Evolutionary conservation across 92 coral and sea anemone species (phyloP).

Genomic region (Meandrina meandrites): DNA sequence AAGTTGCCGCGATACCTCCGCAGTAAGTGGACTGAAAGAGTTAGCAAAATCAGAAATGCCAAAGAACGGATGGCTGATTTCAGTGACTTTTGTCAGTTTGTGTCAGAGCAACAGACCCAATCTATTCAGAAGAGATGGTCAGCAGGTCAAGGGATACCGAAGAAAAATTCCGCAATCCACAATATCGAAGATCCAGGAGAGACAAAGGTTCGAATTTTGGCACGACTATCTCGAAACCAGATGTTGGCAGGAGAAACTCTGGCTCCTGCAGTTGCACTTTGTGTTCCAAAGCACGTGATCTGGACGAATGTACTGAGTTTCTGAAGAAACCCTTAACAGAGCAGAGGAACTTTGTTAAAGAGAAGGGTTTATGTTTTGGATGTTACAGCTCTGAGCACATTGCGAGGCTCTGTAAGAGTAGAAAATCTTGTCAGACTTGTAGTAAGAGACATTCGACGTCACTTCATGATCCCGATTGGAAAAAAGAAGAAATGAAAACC

Average conservation of each 20-base stretch:
- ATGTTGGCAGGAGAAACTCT: background rate
- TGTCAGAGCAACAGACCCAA: slow-evolving; percentile 66
- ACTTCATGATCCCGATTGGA: slow-evolving; percentile 60
- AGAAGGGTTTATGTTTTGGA: slow-evolving; percentile 58
- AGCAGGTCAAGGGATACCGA: slow-evolving; percentile 30
- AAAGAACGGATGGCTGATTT: slow-evolving; percentile 53
- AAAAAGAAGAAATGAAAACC: slow-evolving; percentile 15
- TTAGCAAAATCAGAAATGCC: slow-evolving; percentile 41
- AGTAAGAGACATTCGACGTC: slow-evolving; percentile 72
- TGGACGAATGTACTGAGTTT: slow-evolving; percentile 71
- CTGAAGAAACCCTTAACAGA: slow-evolving; percentile 50
- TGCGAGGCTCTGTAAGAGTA: slow-evolving; percentile 58
- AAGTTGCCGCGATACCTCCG: slow-evolving; percentile 54
- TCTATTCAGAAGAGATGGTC: slow-evolving; percentile 43
- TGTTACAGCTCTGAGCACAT: slow-evolving; percentile 58
- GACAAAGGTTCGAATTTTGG: slow-evolving; percentile 23
- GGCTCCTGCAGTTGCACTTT: slow-evolving; percentile 40
- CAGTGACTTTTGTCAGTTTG: slow-evolving; percentile 51
- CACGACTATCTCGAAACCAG: background rate
- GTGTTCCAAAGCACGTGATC: slow-evolving; percentile 56
- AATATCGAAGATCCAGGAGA: slow-evolving; percentile 28
- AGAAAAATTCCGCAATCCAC: slow-evolving; percentile 8
- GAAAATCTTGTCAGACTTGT: slow-evolving; percentile 24
- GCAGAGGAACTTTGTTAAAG: slow-evolving; percentile 58
- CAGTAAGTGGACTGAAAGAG: slow-evolving; percentile 59